phyloP scores from a whole-genome alignment of 1,140 invertebrate genomes.

The Chionoecetes opilio region DNA sequence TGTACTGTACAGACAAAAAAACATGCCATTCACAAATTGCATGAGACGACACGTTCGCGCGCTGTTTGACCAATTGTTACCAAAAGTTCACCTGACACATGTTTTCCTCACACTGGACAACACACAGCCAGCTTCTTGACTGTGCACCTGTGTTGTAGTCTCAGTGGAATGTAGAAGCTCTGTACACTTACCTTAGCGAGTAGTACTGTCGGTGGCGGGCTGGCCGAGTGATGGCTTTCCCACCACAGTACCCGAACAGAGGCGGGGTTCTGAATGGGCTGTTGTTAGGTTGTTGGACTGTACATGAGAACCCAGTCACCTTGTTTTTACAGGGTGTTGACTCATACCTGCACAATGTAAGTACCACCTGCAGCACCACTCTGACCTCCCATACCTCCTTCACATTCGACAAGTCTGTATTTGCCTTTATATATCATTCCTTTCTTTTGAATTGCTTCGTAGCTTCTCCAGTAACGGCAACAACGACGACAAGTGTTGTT shows the following conservation, averaged over 20 bases:
- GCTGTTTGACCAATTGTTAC: neutral
- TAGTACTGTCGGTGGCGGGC: neutral
- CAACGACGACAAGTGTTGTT: neutral
- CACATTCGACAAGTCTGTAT: neutral
- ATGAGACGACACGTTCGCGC: neutral
- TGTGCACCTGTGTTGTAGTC: neutral
- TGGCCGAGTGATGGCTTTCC: neutral
- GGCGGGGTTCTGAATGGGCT: neutral
- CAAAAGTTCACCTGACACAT: neutral
- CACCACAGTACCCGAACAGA: neutral
- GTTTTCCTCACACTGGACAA: neutral
- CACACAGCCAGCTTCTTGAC: neutral
- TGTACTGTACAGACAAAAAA: no score
- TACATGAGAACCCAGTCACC: constrained; percentile 62
- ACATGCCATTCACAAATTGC: neutral
- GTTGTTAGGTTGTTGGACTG: neutral
- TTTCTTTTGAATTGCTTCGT: neutral
- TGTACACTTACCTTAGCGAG: neutral
- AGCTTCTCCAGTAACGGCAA: neutral
- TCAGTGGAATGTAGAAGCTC: neutral
- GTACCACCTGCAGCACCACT: constrained; percentile 39
- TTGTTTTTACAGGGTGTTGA: constrained; percentile 73
- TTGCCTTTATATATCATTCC: neutral
- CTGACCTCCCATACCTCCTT: neutral
- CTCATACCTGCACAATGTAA: constrained; percentile 66